These are phyloP conservation scores for Ifrita kowaldi DNA, from an alignment of 2,113 vertebrate species.

Conservation along the genomic window DNA sequence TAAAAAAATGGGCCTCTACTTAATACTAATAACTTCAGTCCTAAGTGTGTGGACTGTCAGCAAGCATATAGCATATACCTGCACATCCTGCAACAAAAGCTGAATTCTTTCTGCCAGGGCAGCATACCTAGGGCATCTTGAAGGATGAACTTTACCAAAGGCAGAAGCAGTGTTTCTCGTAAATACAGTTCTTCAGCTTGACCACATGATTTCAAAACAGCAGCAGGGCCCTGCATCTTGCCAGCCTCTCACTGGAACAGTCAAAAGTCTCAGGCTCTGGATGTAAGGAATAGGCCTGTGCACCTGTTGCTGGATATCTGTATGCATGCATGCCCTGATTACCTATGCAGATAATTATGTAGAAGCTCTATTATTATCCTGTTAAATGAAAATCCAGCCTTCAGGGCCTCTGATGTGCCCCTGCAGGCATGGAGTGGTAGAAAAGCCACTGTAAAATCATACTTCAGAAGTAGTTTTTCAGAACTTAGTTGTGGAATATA, in stretches of 20 bases:
- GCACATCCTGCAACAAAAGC: neutral
- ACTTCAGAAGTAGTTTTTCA: neutral
- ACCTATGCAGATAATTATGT: neutral
- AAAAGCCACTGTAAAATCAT: neutral
- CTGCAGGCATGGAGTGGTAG: neutral
- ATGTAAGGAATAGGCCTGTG: neutral
- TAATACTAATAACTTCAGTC: neutral
- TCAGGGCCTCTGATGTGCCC: neutral
- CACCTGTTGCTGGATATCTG: neutral
- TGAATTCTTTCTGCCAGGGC: neutral
- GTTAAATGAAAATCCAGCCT: neutral
- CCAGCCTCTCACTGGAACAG: neutral
- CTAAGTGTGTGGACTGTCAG: neutral
- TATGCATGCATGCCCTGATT: neutral
- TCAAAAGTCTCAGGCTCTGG: neutral
- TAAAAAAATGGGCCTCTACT: neutral
- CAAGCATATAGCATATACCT: neutral
- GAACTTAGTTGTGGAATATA: neutral
- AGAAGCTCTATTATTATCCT: neutral
- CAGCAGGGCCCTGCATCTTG: neutral
- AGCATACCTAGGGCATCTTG: rapidly evolving
- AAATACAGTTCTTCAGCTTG: neutral
- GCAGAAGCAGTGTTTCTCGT: neutral
- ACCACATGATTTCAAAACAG: neutral
- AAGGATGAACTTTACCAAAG: neutral